Conservation (phyloP, 2,113 vertebrate genomes). For the Amphilophus citrinellus region DNA sequence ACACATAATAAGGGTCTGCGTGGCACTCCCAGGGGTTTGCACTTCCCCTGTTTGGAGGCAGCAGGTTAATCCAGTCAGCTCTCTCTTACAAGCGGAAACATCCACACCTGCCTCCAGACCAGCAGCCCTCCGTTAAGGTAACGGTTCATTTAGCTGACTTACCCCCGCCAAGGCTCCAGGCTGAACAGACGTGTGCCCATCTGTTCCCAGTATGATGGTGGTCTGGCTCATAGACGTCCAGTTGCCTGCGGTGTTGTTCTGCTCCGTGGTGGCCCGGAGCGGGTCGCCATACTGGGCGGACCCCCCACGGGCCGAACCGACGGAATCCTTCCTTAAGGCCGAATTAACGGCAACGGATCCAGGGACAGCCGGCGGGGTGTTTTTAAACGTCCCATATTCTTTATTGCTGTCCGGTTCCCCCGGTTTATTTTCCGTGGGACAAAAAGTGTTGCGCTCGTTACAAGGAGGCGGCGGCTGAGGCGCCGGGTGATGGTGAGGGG, state of each 20-base stretch:
- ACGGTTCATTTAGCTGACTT: conserved; percentile 79
- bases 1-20: conserved; percentile 4
- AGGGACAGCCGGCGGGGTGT: conserved; percentile 75
- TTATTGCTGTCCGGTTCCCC: conserved; percentile 84
- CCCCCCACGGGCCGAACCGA: conserved; percentile 82
- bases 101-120: conserved; percentile 23
- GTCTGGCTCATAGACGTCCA: conserved; percentile 95
- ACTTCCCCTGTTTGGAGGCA: conserved; percentile 3
- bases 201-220: conserved; percentile 93
- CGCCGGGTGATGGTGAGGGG: conserved; percentile 66
- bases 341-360: conserved; percentile 75
- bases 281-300: conserved; percentile 80
- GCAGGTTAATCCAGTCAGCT: conserved; percentile 37
- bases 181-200: conserved; percentile 93
- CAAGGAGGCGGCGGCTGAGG: conserved; percentile 75
- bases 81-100: background rate
- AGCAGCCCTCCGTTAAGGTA: conserved; percentile 24
- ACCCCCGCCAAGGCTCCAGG: conserved; percentile 87
- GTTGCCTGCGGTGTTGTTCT: conserved; percentile 86
- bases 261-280: conserved; percentile 86
- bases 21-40: background rate
- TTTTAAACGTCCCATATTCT: conserved; percentile 89
- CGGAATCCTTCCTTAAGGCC: conserved; percentile 79
- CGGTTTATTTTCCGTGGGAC: conserved; percentile 79
- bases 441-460: conserved; percentile 84